phyloP scores from a whole-genome alignment of 2,888 invertebrate genomes.

The Phyto melanocephala region DNA sequence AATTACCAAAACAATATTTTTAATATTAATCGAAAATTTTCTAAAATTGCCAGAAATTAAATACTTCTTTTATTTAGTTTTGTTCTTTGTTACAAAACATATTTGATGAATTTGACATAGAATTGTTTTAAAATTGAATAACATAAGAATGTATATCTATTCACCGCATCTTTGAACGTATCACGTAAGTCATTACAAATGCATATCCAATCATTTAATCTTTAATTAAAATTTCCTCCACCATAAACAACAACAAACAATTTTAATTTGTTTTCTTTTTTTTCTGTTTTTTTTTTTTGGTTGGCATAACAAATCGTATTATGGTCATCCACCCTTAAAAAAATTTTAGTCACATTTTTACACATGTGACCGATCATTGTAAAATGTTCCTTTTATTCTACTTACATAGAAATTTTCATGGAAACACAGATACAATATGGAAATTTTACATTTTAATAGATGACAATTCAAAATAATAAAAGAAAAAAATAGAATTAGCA shows the following conservation, averaged over 20 bases:
- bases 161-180: not conserved
- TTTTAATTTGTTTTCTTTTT: not conserved
- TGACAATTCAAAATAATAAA: conserved; percentile 20
- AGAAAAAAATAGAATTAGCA: conserved; percentile 35
- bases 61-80: too few species aligned
- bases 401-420: not conserved
- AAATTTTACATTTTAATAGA: conserved; percentile 10
- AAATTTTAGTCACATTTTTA: not conserved
- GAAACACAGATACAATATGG: not conserved
- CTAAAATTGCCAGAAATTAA: too few species aligned
- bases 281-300: too few species aligned
- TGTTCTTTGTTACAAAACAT: too few species aligned
- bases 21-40: too few species aligned
- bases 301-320: not conserved
- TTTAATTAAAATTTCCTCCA: conserved; percentile 1
- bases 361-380: conserved; percentile 1
- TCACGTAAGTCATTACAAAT: not conserved
- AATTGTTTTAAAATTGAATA: too few species aligned
- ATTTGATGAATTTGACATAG: too few species aligned
- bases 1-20: too few species aligned
- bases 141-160: too few species aligned
- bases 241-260: not conserved
- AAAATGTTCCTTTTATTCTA: not conserved
- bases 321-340: conserved; percentile 12
- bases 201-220: not conserved